Base-by-base conservation (phyloP, 2,888 invertebrate species). In the Camponotus fellah region DNA sequence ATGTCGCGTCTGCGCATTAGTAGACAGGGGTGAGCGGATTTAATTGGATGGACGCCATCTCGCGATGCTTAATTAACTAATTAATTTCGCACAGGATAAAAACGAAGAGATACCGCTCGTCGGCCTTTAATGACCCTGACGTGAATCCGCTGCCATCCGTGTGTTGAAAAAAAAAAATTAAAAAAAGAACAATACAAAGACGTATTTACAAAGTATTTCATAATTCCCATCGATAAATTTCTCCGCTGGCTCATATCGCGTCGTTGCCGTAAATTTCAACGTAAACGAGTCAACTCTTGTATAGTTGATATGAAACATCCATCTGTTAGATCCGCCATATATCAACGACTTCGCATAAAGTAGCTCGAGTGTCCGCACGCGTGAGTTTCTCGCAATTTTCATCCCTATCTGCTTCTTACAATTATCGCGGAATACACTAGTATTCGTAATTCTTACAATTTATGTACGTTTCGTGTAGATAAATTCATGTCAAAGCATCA, bases 61-160 rank as follows among this genome's bases (percentile, higher is more conserved):
- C 92, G 88, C 87, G 90, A 89, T 92, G 92, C 91, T 94, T 94
- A 94, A 94, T 94, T 93, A 94, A 94, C 93, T 94, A 94, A 94
- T 94, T 94, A 94, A 94, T 94, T 94, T 94, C 92, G 91, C 93
- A 91, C 92, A 89, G 87, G 71, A 88, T 87, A 88, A 91, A 91
- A 91, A 90, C 88, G 89, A 89, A 89, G 89, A 89, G 87, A 91
- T 88, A 87, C 85, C 80, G 74, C 83, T 80, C 60, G 83, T 82
- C 81, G 14, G 65, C 72, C 60, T 86, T 85, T 83, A 87, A 88
- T 71, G 83, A 87, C 84, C 85, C 69, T 40, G 46, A 75, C 80
- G 66, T 77, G 77, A 43, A 66, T 76, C 60, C 53, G 8, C 68
- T 58, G 34, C 32, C 8, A 60, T 8, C 56, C 66, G 86, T 14